Evolutionary conservation across 2,888 invertebrate species (phyloP).

Genomic region (Amphipoea oculea): DNA sequence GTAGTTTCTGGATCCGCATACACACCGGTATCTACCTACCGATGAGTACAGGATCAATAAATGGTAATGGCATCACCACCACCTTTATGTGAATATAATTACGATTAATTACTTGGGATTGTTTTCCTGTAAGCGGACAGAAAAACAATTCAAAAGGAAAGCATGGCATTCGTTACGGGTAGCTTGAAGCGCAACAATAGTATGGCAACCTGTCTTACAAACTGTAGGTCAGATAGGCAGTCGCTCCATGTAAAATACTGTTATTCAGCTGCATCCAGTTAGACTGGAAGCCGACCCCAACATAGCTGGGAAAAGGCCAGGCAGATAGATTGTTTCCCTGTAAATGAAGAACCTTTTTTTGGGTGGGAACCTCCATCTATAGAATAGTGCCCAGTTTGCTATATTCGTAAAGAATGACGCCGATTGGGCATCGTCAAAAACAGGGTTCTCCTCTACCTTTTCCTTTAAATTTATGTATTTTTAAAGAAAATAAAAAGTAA

Average conservation of each 20-base stretch:
- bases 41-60: not conserved
- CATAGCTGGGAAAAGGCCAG: not conserved
- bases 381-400: not conserved
- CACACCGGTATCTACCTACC: not conserved
- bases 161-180: too few species aligned
- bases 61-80: too few species aligned
- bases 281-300: not conserved
- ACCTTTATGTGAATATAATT: too few species aligned
- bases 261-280: not conserved
- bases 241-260: not conserved
- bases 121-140: not conserved
- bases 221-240: not conserved
- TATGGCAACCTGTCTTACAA: not conserved
- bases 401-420: not conserved
- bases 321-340: not conserved
- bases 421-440: not conserved
- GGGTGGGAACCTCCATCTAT: not conserved
- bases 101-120: not conserved
- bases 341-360: not conserved
- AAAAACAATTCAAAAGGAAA: not conserved
- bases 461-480: not conserved
- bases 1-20: not conserved
- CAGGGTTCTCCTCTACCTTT: not conserved
- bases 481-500: not conserved
- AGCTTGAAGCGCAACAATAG: not conserved